Evolutionary conservation across 2,888 invertebrate species (phyloP).

Genomic region (Acanthosepion pharaonis): DNA sequence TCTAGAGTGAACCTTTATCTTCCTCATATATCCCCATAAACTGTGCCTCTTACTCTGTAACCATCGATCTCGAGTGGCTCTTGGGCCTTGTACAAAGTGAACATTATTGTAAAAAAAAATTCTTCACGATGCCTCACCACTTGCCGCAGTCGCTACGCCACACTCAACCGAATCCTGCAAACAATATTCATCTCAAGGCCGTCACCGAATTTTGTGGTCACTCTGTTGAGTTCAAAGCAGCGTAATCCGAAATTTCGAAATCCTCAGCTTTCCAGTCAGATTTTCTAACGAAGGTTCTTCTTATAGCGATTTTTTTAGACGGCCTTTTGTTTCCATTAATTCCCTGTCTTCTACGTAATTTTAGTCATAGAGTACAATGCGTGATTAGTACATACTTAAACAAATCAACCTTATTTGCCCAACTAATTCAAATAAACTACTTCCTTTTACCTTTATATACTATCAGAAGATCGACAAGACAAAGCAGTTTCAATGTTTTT

Average conservation of each 20-base stretch:
- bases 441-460: background rate
- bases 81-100: no score
- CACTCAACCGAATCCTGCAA: background rate
- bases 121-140: background rate
- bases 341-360: background rate
- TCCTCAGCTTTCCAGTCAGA: background rate
- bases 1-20: no score
- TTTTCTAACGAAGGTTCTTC: background rate
- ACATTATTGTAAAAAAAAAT: background rate
- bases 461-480: background rate
- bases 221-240: background rate
- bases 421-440: background rate
- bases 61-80: no score
- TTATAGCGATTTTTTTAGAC: background rate
- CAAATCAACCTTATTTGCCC: background rate
- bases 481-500: conserved; percentile 1
- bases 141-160: background rate
- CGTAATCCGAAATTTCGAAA: background rate
- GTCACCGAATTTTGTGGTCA: background rate
- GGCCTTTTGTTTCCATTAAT: background rate
- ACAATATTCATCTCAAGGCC: conserved; percentile 1
- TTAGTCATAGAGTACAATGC: conserved; percentile 33
- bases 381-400: conserved; percentile 33
- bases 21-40: no score
- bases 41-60: no score